Conservation (phyloP, 2,888 invertebrate genomes). For the Bedellia somnulentella region DNA sequence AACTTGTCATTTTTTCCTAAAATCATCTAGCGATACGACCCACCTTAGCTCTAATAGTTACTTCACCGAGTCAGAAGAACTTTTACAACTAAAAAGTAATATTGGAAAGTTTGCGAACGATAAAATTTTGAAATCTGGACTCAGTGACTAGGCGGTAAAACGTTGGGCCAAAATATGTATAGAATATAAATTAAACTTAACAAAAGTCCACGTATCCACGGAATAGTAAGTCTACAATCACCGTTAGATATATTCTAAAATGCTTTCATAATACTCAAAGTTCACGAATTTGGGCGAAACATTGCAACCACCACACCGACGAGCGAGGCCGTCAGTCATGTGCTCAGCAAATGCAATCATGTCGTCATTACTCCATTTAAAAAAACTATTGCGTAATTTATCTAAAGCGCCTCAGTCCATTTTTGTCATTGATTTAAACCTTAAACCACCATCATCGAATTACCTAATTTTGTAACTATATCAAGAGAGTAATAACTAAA, state of each 20-base stretch:
- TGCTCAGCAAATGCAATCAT: slow-evolving; percentile 24
- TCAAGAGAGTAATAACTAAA: slow-evolving; percentile 55
- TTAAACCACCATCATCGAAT: slow-evolving; percentile 50
- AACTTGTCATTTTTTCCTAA: background rate
- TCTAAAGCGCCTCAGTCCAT: slow-evolving; percentile 50
- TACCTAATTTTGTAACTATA: slow-evolving; percentile 55
- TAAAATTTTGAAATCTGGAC: slow-evolving; percentile 32
- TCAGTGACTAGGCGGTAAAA: slow-evolving; percentile 60
- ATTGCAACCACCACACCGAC: too few species aligned
- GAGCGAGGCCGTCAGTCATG: too few species aligned
- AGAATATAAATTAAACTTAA: slow-evolving; percentile 5
- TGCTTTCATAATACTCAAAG: slow-evolving; percentile 46
- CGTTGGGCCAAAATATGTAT: slow-evolving; percentile 10
- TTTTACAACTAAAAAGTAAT: too few species aligned
- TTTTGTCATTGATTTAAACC: slow-evolving; percentile 61
- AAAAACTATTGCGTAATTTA: slow-evolving; percentile 22
- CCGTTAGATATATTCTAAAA: slow-evolving; percentile 25
- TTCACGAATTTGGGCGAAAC: too few species aligned
- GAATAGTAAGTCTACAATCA: slow-evolving; percentile 24
- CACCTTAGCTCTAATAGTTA: slow-evolving; percentile 53
- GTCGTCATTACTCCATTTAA: slow-evolving; percentile 18
- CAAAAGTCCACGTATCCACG: slow-evolving; percentile 10
- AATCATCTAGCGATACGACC: slow-evolving; percentile 50
- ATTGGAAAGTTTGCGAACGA: slow-evolving; percentile 27
- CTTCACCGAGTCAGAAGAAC: slow-evolving; percentile 50